phyloP scores from a whole-genome alignment of 2,888 invertebrate species.

The Erebia epiphron region DNA sequence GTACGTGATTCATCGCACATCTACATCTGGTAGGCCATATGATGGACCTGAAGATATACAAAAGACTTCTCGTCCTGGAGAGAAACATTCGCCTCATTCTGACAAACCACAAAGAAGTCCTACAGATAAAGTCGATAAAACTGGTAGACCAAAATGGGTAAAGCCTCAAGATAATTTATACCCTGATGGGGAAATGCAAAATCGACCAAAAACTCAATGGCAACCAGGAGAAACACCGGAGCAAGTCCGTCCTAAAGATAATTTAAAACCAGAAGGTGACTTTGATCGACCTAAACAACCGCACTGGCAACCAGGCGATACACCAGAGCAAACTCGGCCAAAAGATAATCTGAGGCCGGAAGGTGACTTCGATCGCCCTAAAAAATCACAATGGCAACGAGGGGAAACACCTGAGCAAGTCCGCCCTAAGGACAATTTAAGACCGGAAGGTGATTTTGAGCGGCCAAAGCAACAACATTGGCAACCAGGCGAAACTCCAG shows the following conservation, averaged over 20 bases:
- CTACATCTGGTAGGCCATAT: slow-evolving; percentile 1
- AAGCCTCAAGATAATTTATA: slow-evolving; percentile 50
- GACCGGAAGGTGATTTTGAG: slow-evolving; percentile 77
- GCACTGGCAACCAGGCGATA: slow-evolving; percentile 59
- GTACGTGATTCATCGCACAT: slow-evolving; percentile 13
- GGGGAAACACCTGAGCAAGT: slow-evolving; percentile 48
- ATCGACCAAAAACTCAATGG: slow-evolving; percentile 48
- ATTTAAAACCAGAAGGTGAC: slow-evolving; percentile 63
- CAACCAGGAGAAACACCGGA: slow-evolving; percentile 63
- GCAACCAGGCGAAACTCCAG: slow-evolving; percentile 53
- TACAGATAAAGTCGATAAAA: slow-evolving; percentile 78
- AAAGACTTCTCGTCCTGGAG: slow-evolving; percentile 6
- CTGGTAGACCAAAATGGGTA: slow-evolving; percentile 52
- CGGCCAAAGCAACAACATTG: slow-evolving; percentile 52
- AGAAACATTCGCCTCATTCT: slow-evolving; percentile 16
- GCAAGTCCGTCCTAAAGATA: slow-evolving; percentile 35
- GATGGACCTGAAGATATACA: slow-evolving; percentile 13
- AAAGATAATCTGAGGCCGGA: slow-evolving; percentile 44
- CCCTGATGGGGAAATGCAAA: slow-evolving; percentile 34
- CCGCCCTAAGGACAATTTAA: slow-evolving; percentile 32
- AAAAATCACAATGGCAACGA: slow-evolving; percentile 56
- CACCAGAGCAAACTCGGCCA: slow-evolving; percentile 34
- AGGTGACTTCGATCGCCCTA: slow-evolving; percentile 75
- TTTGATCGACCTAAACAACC: slow-evolving; percentile 65
- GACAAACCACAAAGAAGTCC: slow-evolving; percentile 47